These are phyloP conservation scores for Ganaspis brasiliensis DNA, from an alignment of 2,888 invertebrate species.

Conservation along the genomic window DNA sequence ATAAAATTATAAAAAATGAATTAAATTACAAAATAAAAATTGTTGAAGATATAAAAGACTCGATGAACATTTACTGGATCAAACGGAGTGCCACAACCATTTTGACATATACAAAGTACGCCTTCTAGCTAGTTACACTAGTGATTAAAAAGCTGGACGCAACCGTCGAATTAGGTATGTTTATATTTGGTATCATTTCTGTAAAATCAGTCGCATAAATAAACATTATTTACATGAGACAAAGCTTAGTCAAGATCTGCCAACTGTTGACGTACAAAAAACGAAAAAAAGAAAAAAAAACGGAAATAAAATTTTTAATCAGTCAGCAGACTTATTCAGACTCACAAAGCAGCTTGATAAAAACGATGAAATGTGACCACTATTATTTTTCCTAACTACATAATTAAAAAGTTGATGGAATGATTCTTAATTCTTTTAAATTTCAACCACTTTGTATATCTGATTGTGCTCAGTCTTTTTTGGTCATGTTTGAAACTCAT, in stretches of 20 bases:
- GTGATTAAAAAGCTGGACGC: slow-evolving; percentile 41
- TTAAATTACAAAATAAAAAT: background rate
- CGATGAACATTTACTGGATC: slow-evolving; percentile 34
- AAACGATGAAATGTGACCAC: background rate
- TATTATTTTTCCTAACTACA: background rate
- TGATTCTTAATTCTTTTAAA: background rate
- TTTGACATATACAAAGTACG: slow-evolving; percentile 32
- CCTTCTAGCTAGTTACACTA: slow-evolving; percentile 16
- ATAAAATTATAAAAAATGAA: background rate
- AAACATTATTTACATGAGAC: slow-evolving; percentile 48
- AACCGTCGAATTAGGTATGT: slow-evolving; percentile 42
- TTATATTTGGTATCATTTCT: slow-evolving; percentile 62
- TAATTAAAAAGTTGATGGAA: slow-evolving; percentile 23
- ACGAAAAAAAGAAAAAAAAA: background rate
- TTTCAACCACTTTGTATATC: slow-evolving; percentile 4
- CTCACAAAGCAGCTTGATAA: slow-evolving; percentile 3
- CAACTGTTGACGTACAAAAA: background rate
- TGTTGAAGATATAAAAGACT: slow-evolving; percentile 31
- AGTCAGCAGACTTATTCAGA: slow-evolving; percentile 37
- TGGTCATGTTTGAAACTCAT: slow-evolving; percentile 25
- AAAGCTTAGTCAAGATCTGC: slow-evolving; percentile 10
- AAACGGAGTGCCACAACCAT: slow-evolving; percentile 42
- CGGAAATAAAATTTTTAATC: slow-evolving; percentile 1
- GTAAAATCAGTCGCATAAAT: slow-evolving; percentile 55
- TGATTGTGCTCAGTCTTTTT: slow-evolving; percentile 41